A percentile compares a stretch with the other conserved stretches of the same genome.
Conservation (phyloP, 64 coral and sea anemone genomes). For the Porites australiensis region DNA sequence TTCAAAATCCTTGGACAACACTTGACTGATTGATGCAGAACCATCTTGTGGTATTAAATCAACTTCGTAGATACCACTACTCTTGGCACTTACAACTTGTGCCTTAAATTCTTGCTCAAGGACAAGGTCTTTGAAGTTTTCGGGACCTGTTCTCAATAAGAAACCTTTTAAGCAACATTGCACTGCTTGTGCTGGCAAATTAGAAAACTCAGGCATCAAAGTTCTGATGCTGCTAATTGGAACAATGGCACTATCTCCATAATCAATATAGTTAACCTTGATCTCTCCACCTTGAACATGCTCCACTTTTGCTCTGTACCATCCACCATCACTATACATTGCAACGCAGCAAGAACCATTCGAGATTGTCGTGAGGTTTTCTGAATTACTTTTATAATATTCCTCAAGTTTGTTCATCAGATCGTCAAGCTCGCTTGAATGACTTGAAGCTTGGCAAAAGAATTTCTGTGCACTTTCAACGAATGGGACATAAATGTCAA, state of each 20-base stretch:
- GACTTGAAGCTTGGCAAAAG: constrained; percentile 69
- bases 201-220: constrained; percentile 27
- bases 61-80: constrained; percentile 26
- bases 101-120: constrained; percentile 64
- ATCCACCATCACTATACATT: constrained; percentile 77
- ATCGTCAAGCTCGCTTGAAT: constrained; percentile 55
- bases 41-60: constrained; percentile 28
- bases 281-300: constrained; percentile 31
- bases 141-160: neutral
- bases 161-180: constrained; percentile 26
- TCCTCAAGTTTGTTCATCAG: constrained; percentile 81
- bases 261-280: constrained; percentile 89
- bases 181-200: constrained; percentile 50
- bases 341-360: constrained; percentile 68
- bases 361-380: constrained; percentile 8
- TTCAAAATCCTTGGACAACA: neutral
- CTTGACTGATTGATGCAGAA: neutral
- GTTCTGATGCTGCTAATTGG: constrained; percentile 61
- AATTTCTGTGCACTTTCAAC: constrained; percentile 69
- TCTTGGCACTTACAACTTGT: neutral
- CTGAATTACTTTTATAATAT: constrained; percentile 48
- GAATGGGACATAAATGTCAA: constrained; percentile 52
- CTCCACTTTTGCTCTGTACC: constrained; percentile 89
- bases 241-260: constrained; percentile 84
- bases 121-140: constrained; percentile 52